These are phyloP conservation scores for Neopelma chrysocephalum DNA, from an alignment of 2,797 vertebrate species.

Conservation along the genomic window DNA sequence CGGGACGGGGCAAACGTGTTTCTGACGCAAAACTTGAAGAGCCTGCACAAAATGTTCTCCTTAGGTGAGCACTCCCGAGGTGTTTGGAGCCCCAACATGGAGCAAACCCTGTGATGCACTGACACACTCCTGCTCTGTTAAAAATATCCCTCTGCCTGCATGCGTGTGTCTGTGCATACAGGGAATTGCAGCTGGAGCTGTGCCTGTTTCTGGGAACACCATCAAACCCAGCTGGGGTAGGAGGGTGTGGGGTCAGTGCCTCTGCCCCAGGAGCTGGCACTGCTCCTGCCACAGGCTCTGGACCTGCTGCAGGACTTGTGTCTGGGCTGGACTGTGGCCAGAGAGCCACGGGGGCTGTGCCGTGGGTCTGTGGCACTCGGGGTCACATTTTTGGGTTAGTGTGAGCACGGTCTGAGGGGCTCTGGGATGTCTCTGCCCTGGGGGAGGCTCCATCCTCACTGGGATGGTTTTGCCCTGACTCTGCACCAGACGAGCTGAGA, in stretches of 20 bases:
- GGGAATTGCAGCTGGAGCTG: not conserved
- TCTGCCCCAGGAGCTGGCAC: not conserved
- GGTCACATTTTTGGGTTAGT: rapidly evolving
- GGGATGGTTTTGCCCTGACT: not conserved
- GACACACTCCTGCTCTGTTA: rapidly evolving
- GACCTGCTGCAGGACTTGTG: not conserved
- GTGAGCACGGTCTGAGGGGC: not conserved
- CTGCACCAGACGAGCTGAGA: slow-evolving; percentile 59
- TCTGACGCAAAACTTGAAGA: not conserved
- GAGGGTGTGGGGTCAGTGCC: rapidly evolving
- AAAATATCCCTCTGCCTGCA: not conserved
- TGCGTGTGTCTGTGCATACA: rapidly evolving
- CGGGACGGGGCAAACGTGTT: not conserved
- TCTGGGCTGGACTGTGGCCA: not conserved
- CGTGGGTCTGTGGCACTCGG: rapidly evolving
- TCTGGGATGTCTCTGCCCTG: not conserved
- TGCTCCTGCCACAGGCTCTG: not conserved
- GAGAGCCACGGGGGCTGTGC: no score
- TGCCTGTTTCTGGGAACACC: not conserved
- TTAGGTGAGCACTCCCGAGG: not conserved
- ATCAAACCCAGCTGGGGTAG: rapidly evolving
- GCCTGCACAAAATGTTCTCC: not conserved
- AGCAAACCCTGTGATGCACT: rapidly evolving
- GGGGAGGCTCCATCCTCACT: not conserved
- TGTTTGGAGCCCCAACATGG: not conserved